phyloP scores from a whole-genome alignment of 2,888 invertebrate species.

The Itoplectis maculator region DNA sequence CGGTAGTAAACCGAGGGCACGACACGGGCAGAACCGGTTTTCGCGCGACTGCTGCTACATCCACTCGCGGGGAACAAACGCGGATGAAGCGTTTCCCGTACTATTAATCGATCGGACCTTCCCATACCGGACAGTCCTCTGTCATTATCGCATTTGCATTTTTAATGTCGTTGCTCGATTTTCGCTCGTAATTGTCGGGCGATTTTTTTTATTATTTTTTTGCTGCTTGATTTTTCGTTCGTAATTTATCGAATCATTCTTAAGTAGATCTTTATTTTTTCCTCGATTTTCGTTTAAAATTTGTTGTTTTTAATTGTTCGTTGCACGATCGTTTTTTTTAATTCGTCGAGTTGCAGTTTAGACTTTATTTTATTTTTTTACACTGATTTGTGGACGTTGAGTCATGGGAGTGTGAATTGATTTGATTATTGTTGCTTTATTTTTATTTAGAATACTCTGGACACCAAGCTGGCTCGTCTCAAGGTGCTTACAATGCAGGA shows the following conservation, averaged over 20 bases:
- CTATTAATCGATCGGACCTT: constrained; percentile 54
- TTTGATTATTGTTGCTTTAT: neutral
- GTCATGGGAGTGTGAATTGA: no score
- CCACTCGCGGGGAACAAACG: constrained; percentile 33
- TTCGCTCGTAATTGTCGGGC: neutral
- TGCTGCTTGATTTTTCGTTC: no score
- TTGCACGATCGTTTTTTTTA: no score
- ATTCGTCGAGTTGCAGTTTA: no score
- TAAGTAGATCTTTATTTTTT: no score
- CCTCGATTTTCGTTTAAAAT: no score
- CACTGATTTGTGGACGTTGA: no score
- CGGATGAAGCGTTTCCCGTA: constrained; percentile 40
- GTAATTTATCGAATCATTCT: no score
- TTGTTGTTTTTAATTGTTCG: no score
- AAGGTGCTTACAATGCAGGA: constrained; percentile 69
- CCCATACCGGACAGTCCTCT: constrained; percentile 13
- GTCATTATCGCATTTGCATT: constrained; percentile 6
- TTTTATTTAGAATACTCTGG: constrained; percentile 72
- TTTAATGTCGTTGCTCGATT: neutral
- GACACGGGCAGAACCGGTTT: constrained; percentile 72
- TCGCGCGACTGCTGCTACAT: constrained; percentile 37
- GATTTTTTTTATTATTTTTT: constrained; percentile 1
- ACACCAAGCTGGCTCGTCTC: constrained; percentile 66
- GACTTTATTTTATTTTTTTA: no score
- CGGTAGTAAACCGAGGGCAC: constrained; percentile 66